A percentile compares a stretch with the other conserved stretches of the same genome.
Evolutionary conservation across 2,797 vertebrate species (phyloP).

Genomic region (Hippoglossus hippoglossus): DNA sequence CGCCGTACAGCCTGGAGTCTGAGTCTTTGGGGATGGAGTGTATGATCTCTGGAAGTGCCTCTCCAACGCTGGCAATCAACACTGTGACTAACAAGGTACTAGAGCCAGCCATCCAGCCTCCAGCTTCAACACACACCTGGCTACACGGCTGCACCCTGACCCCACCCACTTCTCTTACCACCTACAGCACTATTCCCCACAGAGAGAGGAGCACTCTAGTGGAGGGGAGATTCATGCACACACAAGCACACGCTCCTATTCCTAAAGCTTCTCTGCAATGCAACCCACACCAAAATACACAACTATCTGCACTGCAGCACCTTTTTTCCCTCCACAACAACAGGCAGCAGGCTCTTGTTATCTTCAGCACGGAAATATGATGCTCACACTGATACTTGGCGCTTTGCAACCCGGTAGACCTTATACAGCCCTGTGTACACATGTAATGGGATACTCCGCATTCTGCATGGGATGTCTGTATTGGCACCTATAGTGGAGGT

Average conservation of each 20-base stretch:
- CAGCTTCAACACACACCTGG: constrained; percentile 81
- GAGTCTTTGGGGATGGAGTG: constrained; percentile 97
- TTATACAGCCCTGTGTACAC: constrained; percentile 42
- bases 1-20: constrained; percentile 94
- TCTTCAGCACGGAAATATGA: constrained; percentile 61
- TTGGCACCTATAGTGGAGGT: constrained; percentile 61
- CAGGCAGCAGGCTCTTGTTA: constrained; percentile 63
- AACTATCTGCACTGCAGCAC: constrained; percentile 72
- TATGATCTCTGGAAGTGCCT: constrained; percentile 97
- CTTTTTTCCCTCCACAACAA: constrained; percentile 59
- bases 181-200: constrained; percentile 80
- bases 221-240: constrained; percentile 64
- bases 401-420: constrained; percentile 58
- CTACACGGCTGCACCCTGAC: constrained; percentile 80
- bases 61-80: constrained; percentile 97
- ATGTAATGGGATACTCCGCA: constrained; percentile 44
- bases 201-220: constrained; percentile 78
- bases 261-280: constrained; percentile 75
- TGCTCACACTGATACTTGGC: constrained; percentile 61
- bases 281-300: constrained; percentile 79
- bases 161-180: constrained; percentile 82
- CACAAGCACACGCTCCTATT: constrained; percentile 59
- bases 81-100: constrained; percentile 98
- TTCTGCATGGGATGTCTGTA: constrained; percentile 36
- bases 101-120: constrained; percentile 77